Evolutionary conservation across 2,888 invertebrate genomes (phyloP), one percentile per base, ranked within the genome.

Genomic region (Griposia aprilina): DNA sequence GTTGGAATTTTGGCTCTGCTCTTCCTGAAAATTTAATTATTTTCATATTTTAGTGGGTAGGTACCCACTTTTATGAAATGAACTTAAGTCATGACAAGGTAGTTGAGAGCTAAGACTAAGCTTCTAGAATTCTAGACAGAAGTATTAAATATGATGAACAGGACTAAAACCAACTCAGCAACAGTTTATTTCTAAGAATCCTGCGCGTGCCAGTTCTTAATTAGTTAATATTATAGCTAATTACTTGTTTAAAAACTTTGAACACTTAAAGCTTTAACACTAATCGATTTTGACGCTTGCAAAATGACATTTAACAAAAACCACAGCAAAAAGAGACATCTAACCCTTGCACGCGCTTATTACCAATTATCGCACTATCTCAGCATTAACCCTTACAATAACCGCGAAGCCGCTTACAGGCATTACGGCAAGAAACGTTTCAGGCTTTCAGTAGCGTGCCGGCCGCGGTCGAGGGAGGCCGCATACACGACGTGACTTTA

Each of bases 361-460:
- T 75, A 78, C 71, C 65, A 55, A 81, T 76, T 82, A 84, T 83
- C 74, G 76, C 83, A 84, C 86, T 88, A 85, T 77, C 88, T 90
- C 88, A 90, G 86, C 86, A 82, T 83, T 78, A 88, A 88, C 87
- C 90, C 88, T 90, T 89, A 90, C 87, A 93, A 93, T 93, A 93
- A 93, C 92, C 90, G 84, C 91, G 93, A 94, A 95, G 93, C 93
- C 87, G 91, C 90, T 92, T 92, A 92, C 88, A 90, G 88, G 88
- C 90, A 87, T 88, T 87, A 88, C 88, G 87, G 87, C 89, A 89
- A 76, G 85, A 89, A 90, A 90, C 85, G 87, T 88, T 90, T 90
- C 92, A 92, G 76, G 85, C 76, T 82, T 76, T 82, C 79, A 88
- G 87, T 88, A 60, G 77, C 80, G 80, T 69, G 69, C 55, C 76